Evolutionary conservation across 2,888 invertebrate species (phyloP).

Genomic region (Himalopsyche tibetana): DNA sequence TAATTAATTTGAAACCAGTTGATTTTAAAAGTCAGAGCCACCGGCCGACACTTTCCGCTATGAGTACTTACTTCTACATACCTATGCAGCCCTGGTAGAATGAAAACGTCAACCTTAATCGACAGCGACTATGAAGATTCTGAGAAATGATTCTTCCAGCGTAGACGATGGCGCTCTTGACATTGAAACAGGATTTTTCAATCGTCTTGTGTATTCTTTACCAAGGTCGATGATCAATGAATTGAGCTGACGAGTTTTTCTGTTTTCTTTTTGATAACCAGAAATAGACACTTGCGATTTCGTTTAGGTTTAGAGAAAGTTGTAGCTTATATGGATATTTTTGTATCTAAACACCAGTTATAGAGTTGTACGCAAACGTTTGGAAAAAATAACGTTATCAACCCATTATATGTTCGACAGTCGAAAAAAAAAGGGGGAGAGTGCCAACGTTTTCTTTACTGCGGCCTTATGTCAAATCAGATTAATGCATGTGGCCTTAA

Average conservation of each 20-base stretch:
- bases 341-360: too few relatives aligned
- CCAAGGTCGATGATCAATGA: conserved; percentile 9
- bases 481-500: too few relatives aligned
- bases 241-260: not conserved
- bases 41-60: conserved; percentile 33
- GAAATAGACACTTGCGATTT: not conserved
- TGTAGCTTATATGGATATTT: not conserved
- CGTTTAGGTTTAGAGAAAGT: not conserved
- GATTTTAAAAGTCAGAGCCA: conserved; percentile 49
- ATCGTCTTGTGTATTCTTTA: not conserved
- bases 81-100: conserved; percentile 9
- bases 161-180: conserved; percentile 35
- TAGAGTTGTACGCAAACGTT: too few relatives aligned
- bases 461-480: too few relatives aligned
- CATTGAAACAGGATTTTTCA: conserved; percentile 32
- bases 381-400: too few relatives aligned
- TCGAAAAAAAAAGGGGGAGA: too few relatives aligned
- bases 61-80: not conserved
- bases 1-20: conserved; percentile 57
- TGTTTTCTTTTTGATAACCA: conserved; percentile 1
- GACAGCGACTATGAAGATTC: not conserved
- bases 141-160: conserved; percentile 24
- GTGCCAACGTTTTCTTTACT: too few relatives aligned
- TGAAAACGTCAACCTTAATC: conserved; percentile 45
- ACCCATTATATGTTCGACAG: too few relatives aligned